Evolutionary conservation across 2,888 invertebrate genomes (phyloP).

Genomic region (Apotomis betuletana): DNA sequence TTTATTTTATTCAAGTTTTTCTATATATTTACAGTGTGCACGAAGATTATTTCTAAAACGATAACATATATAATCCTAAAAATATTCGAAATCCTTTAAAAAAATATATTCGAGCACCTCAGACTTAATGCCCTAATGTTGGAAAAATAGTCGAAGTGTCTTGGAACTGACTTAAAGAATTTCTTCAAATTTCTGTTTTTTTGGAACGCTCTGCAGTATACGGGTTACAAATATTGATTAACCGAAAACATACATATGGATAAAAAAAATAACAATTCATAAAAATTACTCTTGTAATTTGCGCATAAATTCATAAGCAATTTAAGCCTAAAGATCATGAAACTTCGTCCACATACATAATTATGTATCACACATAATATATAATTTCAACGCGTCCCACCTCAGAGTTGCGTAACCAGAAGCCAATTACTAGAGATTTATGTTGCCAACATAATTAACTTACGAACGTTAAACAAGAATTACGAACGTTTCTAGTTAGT

Average conservation of each 20-base stretch:
- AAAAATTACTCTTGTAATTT: conserved; percentile 46
- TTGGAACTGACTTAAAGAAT: too few relatives aligned
- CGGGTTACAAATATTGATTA: too few relatives aligned
- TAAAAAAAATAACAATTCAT: neutral
- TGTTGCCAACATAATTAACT: conserved; percentile 83
- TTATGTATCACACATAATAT: conserved; percentile 54
- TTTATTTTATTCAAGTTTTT: too few relatives aligned
- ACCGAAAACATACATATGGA: neutral
- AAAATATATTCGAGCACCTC: too few relatives aligned
- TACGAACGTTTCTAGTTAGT: conserved; percentile 37
- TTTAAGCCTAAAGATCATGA: conserved; percentile 58
- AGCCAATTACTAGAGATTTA: conserved; percentile 84
- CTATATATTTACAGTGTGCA: too few relatives aligned
- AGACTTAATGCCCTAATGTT: too few relatives aligned
- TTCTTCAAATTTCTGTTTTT: too few relatives aligned
- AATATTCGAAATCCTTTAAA: too few relatives aligned
- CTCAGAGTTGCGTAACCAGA: conserved; percentile 82
- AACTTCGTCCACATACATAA: conserved; percentile 80
- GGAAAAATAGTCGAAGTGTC: too few relatives aligned
- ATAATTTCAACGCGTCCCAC: conserved; percentile 82
- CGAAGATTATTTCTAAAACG: too few relatives aligned
- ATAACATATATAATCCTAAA: too few relatives aligned
- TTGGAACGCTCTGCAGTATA: too few relatives aligned
- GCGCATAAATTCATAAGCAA: conserved; percentile 55
- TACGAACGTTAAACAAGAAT: conserved; percentile 53